phyloP scores from a whole-genome alignment of 2,113 vertebrate species.

The Peucedramus taeniatus region DNA sequence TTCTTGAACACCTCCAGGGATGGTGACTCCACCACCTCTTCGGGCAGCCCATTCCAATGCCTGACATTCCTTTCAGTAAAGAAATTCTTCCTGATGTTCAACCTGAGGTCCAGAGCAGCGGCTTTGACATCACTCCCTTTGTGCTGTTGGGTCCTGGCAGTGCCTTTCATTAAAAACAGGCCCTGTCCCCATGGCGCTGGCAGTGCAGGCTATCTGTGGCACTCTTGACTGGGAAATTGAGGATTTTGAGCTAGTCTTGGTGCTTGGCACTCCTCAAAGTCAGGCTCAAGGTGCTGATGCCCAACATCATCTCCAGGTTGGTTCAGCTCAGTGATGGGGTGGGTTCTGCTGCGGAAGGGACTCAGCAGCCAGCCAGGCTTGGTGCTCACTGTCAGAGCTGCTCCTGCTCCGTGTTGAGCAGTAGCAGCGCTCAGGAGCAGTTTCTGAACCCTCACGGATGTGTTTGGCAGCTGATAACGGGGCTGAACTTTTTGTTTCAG shows the following conservation, averaged over 20 bases:
- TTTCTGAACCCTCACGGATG: background rate
- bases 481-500: background rate
- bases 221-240: too few species aligned
- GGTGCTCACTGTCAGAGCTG: background rate
- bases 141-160: rapidly evolving
- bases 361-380: background rate
- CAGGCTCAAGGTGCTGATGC: background rate
- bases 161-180: background rate
- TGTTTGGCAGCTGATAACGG: background rate
- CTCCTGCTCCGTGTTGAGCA: background rate
- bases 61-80: background rate
- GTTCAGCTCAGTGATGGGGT: rapidly evolving
- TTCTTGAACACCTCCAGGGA: background rate
- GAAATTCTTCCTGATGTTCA: background rate
- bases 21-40: background rate
- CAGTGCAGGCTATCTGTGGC: background rate
- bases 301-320: background rate
- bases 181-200: rapidly evolving
- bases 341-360: background rate
- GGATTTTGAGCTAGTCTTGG: background rate
- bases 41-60: background rate
- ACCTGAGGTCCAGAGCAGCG: background rate
- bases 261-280: background rate
- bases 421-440: rapidly evolving
- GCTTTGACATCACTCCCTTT: background rate